Evolutionary conservation across 53 echinoderm and acorn worm genomes (phyloP), one percentile per base, ranked within the genome.

Genomic region (Paracentrotus lividus): DNA sequence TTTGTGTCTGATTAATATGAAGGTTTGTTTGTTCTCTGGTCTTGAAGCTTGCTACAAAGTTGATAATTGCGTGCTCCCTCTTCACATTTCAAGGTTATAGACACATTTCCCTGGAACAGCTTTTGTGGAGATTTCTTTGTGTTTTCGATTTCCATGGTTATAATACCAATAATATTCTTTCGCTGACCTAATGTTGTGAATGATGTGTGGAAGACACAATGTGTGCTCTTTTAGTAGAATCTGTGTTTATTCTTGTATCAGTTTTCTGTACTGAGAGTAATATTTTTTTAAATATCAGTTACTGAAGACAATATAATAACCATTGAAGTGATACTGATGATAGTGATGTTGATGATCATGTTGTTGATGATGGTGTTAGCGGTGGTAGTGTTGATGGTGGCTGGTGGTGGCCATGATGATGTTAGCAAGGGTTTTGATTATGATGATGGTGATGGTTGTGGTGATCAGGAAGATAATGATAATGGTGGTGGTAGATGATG

Each of bases 61-160:
- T 72, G 72, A 72, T 72, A 36, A 72, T 36, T 72, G 72, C 40
- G 18, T 72, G 21, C 72, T 72, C 72, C 5, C 3, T 40, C 36
- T 38, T 32, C 72, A 34, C 72, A 27, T 38, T 72, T 40, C 38
- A 40, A 72, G 72, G 72, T 72, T 40, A 72, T 21, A 20, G 1
- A 72, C 20, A 72, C 72, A 36, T 72, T 15, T 18, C 18, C 72
- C 72, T 72, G 4, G 42, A 64, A 64, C 29, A 72, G 72, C 21
- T 40, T 72, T 36, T 72, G 72, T 72, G 36, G 40, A 72, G 36
- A 18, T 72, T 67, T 31, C 66, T 34, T 67, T 67, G 67, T 67
- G 32, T 67, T 67, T 14, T 67, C 32, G 2, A n/a, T 67, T 67
- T 38, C 40, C 72, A 72, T 72, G 40, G 36, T 4, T 40, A 72